Conservation (phyloP, 2,888 invertebrate genomes). For the Ernsta delagoae region DNA sequence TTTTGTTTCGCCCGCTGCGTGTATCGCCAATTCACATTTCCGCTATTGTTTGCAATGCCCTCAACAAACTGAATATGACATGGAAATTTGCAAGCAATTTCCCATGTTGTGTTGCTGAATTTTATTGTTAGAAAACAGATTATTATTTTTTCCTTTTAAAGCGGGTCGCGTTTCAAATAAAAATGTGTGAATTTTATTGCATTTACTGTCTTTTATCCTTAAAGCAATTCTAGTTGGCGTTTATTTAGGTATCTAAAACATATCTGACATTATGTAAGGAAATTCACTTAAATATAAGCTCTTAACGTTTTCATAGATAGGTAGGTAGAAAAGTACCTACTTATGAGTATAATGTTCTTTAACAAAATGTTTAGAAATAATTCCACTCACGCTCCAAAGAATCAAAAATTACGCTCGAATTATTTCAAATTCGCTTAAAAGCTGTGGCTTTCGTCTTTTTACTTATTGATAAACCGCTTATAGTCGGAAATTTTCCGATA, state of each 20-base stretch:
- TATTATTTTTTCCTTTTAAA: background rate
- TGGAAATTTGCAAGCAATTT: conserved; percentile 16
- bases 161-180: background rate
- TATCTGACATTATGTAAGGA: no score
- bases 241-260: no score
- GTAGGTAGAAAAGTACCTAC: no score
- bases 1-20: conserved; percentile 11
- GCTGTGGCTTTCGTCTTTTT: conserved; percentile 10
- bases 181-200: no score
- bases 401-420: no score
- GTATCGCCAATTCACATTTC: conserved; percentile 19
- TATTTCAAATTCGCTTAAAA: conserved; percentile 13
- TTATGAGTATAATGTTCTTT: no score
- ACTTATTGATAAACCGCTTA: conserved; percentile 25
- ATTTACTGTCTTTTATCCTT: no score
- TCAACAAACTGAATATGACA: conserved; percentile 2
- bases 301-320: no score
- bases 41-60: conserved; percentile 23
- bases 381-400: no score
- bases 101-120: background rate
- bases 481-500: conserved; percentile 19
- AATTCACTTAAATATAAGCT: no score
- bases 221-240: no score
- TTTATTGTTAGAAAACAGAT: conserved; percentile 3
- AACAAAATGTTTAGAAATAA: no score